Base-by-base conservation (phyloP, 1,140 invertebrate species). In the Scaptomyza hsui region DNA sequence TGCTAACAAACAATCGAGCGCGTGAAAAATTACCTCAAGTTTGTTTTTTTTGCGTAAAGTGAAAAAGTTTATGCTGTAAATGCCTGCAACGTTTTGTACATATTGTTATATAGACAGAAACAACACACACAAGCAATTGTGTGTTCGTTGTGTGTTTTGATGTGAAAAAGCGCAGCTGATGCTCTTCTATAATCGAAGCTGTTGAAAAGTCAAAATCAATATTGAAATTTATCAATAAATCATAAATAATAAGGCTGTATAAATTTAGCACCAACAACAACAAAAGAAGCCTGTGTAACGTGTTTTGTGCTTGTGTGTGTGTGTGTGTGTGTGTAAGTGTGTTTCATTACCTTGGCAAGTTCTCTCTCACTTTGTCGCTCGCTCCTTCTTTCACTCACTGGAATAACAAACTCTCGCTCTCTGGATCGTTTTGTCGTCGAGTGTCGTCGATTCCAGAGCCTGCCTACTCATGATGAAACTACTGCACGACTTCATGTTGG, bases 401-500 rank as follows among this genome's bases (percentile, higher is more conserved):
- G 49, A 51, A 49, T 48, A 12, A 16, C n/a, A 26, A 26, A 47
- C 47, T 51, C 51, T 63, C 60, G 56, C 68, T 49, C 69, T 61
- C 63, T 80, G 55, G 65, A 72, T 75, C 71, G 47, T 56, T 45
- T 69, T 6, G 4, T 75, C 74, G 76, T 76, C 67, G 55, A 41
- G 39, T 63, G 48, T 78, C 21, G 47, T 52, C 53, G 19, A 6
- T 15, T 13, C 48, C 35, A 53, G 52, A 53, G 52, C 51, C 60
- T 60, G 68, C 61, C 74, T 74, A 45, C 68, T 68, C 86, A 91
- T 91, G 86, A 91, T 91, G 89, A 90, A 90, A 89, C 79, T 91
- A 78, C 80, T 91, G 47, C 80, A 91, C 65, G 89, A 91, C 69
- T 89, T 91, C 44, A 89, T 91, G 63, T 83, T 91, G 75, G 78